Base-by-base conservation (phyloP, 2,113 vertebrate genomes). In the Neopipo cinnamomea region DNA sequence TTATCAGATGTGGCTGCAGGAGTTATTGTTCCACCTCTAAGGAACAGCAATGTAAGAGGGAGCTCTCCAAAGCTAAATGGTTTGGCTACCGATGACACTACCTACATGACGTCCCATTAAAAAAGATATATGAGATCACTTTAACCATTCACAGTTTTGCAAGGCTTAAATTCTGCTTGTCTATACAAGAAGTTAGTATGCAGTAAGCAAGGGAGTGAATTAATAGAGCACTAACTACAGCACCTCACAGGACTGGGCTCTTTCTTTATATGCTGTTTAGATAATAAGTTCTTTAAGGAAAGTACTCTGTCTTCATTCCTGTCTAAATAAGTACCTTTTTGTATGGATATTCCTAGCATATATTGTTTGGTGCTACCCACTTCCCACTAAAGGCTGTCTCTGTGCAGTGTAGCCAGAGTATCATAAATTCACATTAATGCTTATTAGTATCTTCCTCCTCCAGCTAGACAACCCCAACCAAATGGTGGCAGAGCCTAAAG, bases 81-180 rank as follows among this genome's bases (percentile, higher is more conserved):
- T 70, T 76, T 80, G 35, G 46, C 65, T 84, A 27, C 24, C 0
- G 1, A 55, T 4, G 5, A 30, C 3, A 6, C 14, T 59, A 68
- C 12, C 59, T 59, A 27, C 42, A 59, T 3, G 1, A 33, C 46
- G 25, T 72, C 33, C 63, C 23, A 49, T 87, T 68, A 56, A 61
- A 89, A 66, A 67, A 44, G 35, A 70, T 96, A 9, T 16, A 59
- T 86, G 85, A 90, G 65, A 90, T 81, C 88, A 92, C 15, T 74
- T 53, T 52, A 92, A 67, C 55, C 30, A 80, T 23, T 63, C 22
- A 56, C 31, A 25, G 19, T 83, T 94, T 71, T 88, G 30, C 42
- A 94, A 81, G 46, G 28, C 39, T 93, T 76, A 71, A 74, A 46
- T 90, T 91, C 42, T 95, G 46, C 83, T 81, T 92, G 79, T 92